These are phyloP conservation scores for Monochamus alternatus DNA, from an alignment of 2,888 invertebrate species.

Conservation along the genomic window DNA sequence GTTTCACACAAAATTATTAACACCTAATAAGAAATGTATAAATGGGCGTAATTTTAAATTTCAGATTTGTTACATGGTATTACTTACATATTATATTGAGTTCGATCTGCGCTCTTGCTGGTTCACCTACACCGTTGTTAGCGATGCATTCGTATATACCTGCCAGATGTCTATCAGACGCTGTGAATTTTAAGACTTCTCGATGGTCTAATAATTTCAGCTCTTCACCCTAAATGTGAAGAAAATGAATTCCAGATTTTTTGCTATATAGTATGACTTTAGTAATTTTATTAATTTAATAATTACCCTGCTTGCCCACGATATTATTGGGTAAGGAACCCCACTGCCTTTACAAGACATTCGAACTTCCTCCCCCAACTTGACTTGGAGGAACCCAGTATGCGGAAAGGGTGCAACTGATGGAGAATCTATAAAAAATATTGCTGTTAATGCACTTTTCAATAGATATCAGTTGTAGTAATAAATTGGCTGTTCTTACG, in stretches of 20 bases:
- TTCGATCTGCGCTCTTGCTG: slow-evolving; percentile 78
- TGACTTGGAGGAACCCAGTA: slow-evolving; percentile 81
- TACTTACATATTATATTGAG: slow-evolving; percentile 82
- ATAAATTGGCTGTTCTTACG: slow-evolving; percentile 73
- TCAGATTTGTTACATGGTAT: neutral
- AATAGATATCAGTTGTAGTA: no score
- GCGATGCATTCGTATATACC: slow-evolving; percentile 84
- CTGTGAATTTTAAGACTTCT: slow-evolving; percentile 77
- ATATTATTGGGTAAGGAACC: slow-evolving; percentile 81
- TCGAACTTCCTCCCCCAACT: slow-evolving; percentile 82
- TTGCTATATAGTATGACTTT: no score
- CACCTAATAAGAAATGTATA: no score
- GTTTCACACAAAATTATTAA: no score
- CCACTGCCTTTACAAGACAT: slow-evolving; percentile 83
- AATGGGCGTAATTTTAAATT: no score
- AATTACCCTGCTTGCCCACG: slow-evolving; percentile 78
- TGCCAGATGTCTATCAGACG: slow-evolving; percentile 78
- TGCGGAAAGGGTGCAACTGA: slow-evolving; percentile 79
- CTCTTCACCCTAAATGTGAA: slow-evolving; percentile 74
- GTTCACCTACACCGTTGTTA: slow-evolving; percentile 83
- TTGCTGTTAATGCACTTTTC: neutral
- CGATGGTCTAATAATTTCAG: slow-evolving; percentile 77
- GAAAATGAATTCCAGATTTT: slow-evolving; percentile 23
- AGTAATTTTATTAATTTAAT: neutral
- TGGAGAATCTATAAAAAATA: slow-evolving; percentile 76